Evolutionary conservation across 2,113 vertebrate genomes (phyloP), one percentile per base, ranked within the genome.

Genomic region (Propithecus coquereli): DNA sequence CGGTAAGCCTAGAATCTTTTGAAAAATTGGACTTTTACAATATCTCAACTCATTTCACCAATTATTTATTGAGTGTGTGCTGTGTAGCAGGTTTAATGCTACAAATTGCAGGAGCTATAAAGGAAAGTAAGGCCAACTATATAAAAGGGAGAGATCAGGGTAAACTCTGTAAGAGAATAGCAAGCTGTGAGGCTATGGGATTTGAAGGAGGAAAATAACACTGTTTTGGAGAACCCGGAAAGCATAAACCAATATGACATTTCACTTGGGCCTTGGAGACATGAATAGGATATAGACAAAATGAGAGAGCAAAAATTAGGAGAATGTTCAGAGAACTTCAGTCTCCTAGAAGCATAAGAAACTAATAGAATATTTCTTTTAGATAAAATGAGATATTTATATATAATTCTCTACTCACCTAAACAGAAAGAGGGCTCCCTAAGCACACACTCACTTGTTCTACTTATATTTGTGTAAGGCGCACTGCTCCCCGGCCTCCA

Each of bases 401-500:
- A 18, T 14, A 27, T 57, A 40, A 23, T 61, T 52, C 23, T 61
- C 43, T 50, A 3, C 45, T 68, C 25, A 16, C 14, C 76, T 70
- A 57, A 68, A 63, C 11, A 71, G 66, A 84, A 59, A 71, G 65
- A 16, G 45, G 6, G 40, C 47, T 63, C 63, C 43, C 50, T 57
- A 10, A 12, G 27, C 37, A 17, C 5, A 1, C 1, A 3, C 14
- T 86, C 47, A 25, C 14, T 23, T 1, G 9, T 34, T 34, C 22
- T 22, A 3, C 12, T 54, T 79, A 14, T 20, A 3, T 12, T 59
- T 85, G 43, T 50, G 9, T 14, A 1, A 14, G 23, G 66, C 50
- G 40, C 37, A 17, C 9, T 1, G 0, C n/a, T 25, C 4, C 57
- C 50, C 43, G 1, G 0, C 22, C 27, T 10, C 4, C 3, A 11